Percentiles rank a stretch among this genome's conserved stretches.
Evolutionary conservation across 2,888 invertebrate species (phyloP).

Genomic region (Acleris cristana): DNA sequence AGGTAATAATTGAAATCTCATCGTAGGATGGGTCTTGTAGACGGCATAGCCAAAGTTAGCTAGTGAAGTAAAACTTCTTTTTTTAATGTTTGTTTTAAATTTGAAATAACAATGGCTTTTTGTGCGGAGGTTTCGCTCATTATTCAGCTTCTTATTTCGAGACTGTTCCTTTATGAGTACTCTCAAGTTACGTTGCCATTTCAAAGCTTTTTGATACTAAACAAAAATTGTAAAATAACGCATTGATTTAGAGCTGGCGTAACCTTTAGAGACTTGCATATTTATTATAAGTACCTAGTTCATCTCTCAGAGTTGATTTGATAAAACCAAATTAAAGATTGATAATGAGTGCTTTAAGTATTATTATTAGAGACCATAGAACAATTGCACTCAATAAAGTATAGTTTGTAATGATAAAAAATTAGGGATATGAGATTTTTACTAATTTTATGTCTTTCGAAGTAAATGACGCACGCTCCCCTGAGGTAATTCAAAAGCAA

Average conservation of each 20-base stretch:
- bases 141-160: slow-evolving; percentile 41
- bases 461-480: slow-evolving; percentile 79
- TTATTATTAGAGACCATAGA: slow-evolving; percentile 72
- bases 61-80: slow-evolving; percentile 76
- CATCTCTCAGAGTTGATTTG: slow-evolving; percentile 67
- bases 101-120: slow-evolving; percentile 23
- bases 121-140: slow-evolving; percentile 22
- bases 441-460: slow-evolving; percentile 74
- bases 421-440: slow-evolving; percentile 79
- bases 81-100: slow-evolving; percentile 49
- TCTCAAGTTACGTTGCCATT: slow-evolving; percentile 58
- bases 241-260: slow-evolving; percentile 71
- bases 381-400: slow-evolving; percentile 68
- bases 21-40: slow-evolving; percentile 63
- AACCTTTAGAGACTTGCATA: slow-evolving; percentile 76
- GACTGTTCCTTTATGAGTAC: slow-evolving; percentile 40
- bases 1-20: slow-evolving; percentile 64
- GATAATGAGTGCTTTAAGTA: slow-evolving; percentile 78
- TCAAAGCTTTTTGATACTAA: slow-evolving; percentile 53
- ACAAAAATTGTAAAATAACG: slow-evolving; percentile 63
- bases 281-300: slow-evolving; percentile 57
- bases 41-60: slow-evolving; percentile 82
- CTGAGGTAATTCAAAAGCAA: slow-evolving; percentile 82
- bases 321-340: slow-evolving; percentile 73
- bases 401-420: slow-evolving; percentile 70